phyloP scores from a whole-genome alignment of 2,888 invertebrate species.

The Leucania comma region DNA sequence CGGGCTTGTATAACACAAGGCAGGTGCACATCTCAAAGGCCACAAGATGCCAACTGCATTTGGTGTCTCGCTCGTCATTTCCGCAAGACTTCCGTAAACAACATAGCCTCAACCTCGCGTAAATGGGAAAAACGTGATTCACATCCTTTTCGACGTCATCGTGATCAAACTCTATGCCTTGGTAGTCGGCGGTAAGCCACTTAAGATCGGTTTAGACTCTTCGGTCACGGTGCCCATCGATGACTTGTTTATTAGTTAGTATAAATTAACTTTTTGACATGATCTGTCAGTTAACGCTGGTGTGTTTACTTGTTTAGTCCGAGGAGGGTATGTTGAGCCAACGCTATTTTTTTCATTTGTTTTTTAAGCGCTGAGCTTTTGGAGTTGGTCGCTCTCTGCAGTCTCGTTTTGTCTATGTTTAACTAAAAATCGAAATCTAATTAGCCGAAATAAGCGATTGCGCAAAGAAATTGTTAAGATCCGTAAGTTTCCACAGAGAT shows the following conservation, averaged over 20 bases:
- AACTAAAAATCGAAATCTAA: constrained; percentile 17
- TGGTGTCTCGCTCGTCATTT: constrained; percentile 65
- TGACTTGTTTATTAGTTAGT: constrained; percentile 33
- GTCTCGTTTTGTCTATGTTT: not conserved
- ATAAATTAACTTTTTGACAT: constrained; percentile 40
- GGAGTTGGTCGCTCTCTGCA: constrained; percentile 16
- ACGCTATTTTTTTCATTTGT: constrained; percentile 42
- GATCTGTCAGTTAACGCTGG: constrained; percentile 20
- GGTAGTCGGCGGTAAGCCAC: constrained; percentile 31
- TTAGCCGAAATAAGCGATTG: constrained; percentile 6
- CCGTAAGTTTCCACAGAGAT: constrained; percentile 43
- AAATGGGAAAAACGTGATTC: constrained; percentile 61
- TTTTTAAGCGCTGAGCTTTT: constrained; percentile 23
- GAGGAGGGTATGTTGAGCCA: constrained; percentile 12
- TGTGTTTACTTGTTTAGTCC: constrained; percentile 37
- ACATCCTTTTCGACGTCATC: constrained; percentile 39
- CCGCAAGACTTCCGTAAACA: constrained; percentile 79
- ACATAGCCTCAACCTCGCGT: constrained; percentile 53
- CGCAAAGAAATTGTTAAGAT: constrained; percentile 20
- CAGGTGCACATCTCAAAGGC: constrained; percentile 60
- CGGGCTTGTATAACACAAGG: constrained; percentile 22
- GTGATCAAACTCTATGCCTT: constrained; percentile 33
- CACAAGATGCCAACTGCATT: constrained; percentile 64
- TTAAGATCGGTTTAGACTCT: constrained; percentile 24
- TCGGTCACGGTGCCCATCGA: constrained; percentile 28